Conservation (phyloP, 2,888 invertebrate species). For the Synergus gifuensis region DNA sequence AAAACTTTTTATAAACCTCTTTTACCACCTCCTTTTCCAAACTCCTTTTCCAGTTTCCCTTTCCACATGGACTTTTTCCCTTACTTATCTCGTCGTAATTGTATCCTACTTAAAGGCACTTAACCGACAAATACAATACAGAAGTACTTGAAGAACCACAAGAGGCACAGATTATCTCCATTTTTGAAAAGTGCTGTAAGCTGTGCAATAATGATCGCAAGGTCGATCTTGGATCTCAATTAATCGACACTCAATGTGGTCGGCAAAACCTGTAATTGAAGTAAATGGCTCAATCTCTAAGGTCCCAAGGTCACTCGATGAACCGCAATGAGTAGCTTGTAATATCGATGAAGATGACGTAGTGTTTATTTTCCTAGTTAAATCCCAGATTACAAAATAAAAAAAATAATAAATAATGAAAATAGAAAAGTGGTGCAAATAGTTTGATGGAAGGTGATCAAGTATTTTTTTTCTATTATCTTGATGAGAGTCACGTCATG, state of each 20-base stretch:
- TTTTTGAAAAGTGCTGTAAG: not conserved
- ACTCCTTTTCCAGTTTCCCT: too few relatives aligned
- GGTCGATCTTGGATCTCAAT: not conserved
- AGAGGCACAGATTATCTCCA: not conserved
- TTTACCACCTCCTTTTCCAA: too few relatives aligned
- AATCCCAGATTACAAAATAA: not conserved
- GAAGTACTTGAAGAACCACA: not conserved
- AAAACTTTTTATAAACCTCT: too few relatives aligned
- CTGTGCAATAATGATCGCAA: not conserved
- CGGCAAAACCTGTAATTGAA: conserved; percentile 18
- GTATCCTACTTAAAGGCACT: not conserved
- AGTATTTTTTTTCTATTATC: conserved; percentile 6
- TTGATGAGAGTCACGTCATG: conserved; percentile 51
- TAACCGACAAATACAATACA: not conserved
- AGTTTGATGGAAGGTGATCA: not conserved
- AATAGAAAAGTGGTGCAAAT: not conserved
- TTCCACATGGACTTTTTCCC: too few relatives aligned
- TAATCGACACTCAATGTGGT: conserved; percentile 3
- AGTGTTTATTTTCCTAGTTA: not conserved
- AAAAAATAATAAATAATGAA: too few relatives aligned
- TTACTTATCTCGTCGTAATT: too few relatives aligned
- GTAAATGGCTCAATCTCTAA: conserved; percentile 14
- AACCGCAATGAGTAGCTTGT: conserved; percentile 5
- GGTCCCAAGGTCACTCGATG: conserved; percentile 17
- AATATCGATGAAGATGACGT: conserved; percentile 15